Percentiles rank a stretch among this genome's conserved stretches.
These are phyloP conservation scores for Protodeltote pygarga DNA, from an alignment of 2,888 invertebrate species.

Conservation along the genomic window DNA sequence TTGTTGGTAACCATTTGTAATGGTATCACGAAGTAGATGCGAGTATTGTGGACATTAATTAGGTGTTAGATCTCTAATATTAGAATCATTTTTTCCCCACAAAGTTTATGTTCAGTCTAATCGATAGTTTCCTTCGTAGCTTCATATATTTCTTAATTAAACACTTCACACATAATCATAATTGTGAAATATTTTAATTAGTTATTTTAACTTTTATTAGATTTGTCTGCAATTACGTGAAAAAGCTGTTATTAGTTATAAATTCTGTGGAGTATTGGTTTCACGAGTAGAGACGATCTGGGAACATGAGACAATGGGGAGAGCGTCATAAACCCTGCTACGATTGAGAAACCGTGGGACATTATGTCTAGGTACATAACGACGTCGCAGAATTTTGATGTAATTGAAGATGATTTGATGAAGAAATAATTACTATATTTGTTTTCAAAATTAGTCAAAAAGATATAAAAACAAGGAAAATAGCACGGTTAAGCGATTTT, in stretches of 20 bases:
- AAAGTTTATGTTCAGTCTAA: no score
- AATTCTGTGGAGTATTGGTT: conserved; percentile 34
- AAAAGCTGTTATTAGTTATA: conserved; percentile 24
- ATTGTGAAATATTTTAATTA: no score
- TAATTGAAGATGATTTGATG: neutral
- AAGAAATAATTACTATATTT: no score
- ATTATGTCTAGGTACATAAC: conserved; percentile 18
- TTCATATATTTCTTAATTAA: no score
- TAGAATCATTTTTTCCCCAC: no score
- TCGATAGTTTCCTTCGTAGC: no score
- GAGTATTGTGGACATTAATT: conserved; percentile 1
- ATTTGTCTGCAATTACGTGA: conserved; percentile 9
- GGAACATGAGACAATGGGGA: conserved; percentile 46
- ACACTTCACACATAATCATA: neutral
- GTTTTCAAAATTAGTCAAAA: no score
- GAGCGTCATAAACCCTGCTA: conserved; percentile 19
- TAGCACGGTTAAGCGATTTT: no score
- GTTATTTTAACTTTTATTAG: neutral
- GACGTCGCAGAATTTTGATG: conserved; percentile 17
- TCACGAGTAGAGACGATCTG: conserved; percentile 39
- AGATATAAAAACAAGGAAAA: neutral
- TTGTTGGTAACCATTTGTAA: conserved; percentile 1
- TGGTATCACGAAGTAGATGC: neutral
- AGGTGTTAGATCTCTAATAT: no score
- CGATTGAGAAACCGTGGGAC: conserved; percentile 48